Conservation (phyloP, 2,888 invertebrate genomes). For the Tricholauxania praeusta region DNA sequence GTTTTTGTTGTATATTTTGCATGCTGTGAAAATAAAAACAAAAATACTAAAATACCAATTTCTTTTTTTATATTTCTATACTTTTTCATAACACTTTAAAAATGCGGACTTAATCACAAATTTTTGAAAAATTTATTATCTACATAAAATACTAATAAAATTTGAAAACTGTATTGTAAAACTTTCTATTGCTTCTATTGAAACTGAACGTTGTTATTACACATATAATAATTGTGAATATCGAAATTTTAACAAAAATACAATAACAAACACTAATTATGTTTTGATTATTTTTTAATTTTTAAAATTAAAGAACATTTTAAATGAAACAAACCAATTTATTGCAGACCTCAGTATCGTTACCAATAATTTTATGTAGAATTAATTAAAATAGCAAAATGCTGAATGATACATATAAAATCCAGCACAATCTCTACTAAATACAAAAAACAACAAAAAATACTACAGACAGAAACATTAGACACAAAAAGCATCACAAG, state of each 20-base stretch:
- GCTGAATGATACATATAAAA: neutral
- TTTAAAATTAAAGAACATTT: constrained; percentile 48
- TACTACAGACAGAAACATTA: constrained; percentile 18
- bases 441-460: constrained; percentile 32
- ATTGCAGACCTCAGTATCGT: constrained; percentile 65
- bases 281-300: constrained; percentile 38
- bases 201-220: constrained; percentile 21
- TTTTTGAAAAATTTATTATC: neutral
- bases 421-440: neutral
- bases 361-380: constrained; percentile 68
- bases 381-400: constrained; percentile 29
- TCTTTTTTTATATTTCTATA: constrained; percentile 42
- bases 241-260: constrained; percentile 32
- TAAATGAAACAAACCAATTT: constrained; percentile 66
- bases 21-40: constrained; percentile 45
- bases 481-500: too few relatives aligned
- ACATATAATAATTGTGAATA: constrained; percentile 13
- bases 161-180: constrained; percentile 16
- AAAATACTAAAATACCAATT: constrained; percentile 44
- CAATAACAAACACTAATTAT: constrained; percentile 37
- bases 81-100: constrained; percentile 39
- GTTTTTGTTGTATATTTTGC: constrained; percentile 47
- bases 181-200: constrained; percentile 7
- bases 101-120: constrained; percentile 30
- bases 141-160: constrained; percentile 4